Evolutionary conservation across 2,113 vertebrate species (phyloP), one percentile per base, ranked within the genome.

Genomic region (Uria lomvia): DNA sequence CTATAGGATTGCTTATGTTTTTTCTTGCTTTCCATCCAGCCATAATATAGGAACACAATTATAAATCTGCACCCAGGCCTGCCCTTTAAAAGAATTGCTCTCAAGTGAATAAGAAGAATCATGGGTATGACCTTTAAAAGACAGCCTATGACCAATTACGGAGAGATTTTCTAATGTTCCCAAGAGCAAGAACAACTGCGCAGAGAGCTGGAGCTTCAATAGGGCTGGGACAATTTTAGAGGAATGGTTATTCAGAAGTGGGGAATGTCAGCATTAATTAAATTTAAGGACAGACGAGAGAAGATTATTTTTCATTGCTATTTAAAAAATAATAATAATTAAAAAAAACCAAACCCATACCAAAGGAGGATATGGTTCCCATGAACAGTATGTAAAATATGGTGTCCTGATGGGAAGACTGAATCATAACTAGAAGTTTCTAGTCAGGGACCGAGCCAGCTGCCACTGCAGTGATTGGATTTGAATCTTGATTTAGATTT

Each of bases 91-190:
- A 84, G 47, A 89, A 75, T 38, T 85, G 15, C 47, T 94, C 62
- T 93, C 43, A 84, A 92, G 60, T 85, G 86, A 89, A 60, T 53
- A 84, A 86, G 76, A 88, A 68, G 60, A 95, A 88, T 94, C 88
- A 94, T 92, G 83, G 60, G 52, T 74, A 88, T 96, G 92, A 95
- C 95, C 92, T 96, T 96, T 96, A 72, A 84, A 67, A 88, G 36
- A 65, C 55, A 91, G 43, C 56, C 52, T 89, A 91, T 67, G 83
- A 93, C 90, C 92, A 94, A 77, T 91, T 94, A 96, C 34, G 60
- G 55, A 90, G 81, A 86, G 73, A 77, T 90, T 93, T 83, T 60
- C 79, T 79, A 55, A 77, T 80, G 53, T 47, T 94, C 52, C 75
- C 47, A 49, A 55, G 47, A 70, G 73, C 15, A 71, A 11, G 43